A percentile compares a stretch with the other conserved stretches of the same genome.
Conservation (phyloP, 2,888 invertebrate genomes). For the Philopedon plagiatum region DNA sequence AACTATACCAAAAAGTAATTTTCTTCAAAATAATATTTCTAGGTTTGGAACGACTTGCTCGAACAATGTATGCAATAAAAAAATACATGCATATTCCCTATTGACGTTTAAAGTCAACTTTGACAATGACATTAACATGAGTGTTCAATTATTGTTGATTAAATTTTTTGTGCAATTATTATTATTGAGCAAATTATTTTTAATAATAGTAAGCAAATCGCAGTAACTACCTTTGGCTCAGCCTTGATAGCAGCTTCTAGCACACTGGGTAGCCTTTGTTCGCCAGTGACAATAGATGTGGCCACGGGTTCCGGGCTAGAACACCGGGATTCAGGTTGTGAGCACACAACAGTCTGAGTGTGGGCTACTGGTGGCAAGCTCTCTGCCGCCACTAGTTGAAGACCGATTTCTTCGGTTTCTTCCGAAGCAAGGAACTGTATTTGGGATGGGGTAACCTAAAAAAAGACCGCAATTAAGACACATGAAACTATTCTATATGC, state of each 20-base stretch:
- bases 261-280: slow-evolving; percentile 78
- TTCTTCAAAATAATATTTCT: no score
- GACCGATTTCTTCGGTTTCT: slow-evolving; percentile 69
- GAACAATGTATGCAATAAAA: no score
- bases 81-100: no score
- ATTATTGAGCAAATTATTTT: no score
- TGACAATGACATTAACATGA: no score
- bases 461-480: neutral
- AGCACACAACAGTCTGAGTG: slow-evolving; percentile 77
- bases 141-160: no score
- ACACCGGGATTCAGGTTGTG: slow-evolving; percentile 67
- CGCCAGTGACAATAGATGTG: slow-evolving; percentile 72
- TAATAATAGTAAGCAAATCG: no score
- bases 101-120: no score
- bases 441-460: slow-evolving; percentile 37
- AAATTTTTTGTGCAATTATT: no score
- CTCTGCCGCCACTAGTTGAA: slow-evolving; percentile 71
- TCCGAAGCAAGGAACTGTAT: slow-evolving; percentile 50
- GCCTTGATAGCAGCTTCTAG: slow-evolving; percentile 90
- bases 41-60: no score
- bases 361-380: slow-evolving; percentile 75
- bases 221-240: slow-evolving; percentile 82
- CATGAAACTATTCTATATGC: neutral
- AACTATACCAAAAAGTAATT: no score
- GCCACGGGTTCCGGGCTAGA: slow-evolving; percentile 70